Conservation (phyloP, 2,888 invertebrate genomes). For the Glaucopsyche alexis region DNA sequence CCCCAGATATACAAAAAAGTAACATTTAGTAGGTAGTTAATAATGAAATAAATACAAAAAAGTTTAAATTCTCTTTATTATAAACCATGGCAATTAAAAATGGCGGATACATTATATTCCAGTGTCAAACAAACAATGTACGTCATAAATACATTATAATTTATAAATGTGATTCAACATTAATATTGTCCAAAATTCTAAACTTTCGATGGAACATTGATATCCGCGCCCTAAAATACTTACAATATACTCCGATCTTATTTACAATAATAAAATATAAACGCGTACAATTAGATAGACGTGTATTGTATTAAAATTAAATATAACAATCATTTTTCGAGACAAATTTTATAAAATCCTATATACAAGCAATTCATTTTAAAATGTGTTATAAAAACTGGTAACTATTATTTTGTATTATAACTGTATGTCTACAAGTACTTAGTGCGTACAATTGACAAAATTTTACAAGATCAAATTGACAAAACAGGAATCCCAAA, state of each 20-base stretch:
- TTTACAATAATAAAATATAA: constrained; percentile 15
- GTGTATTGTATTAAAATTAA: background rate
- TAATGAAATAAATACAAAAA: constrained; percentile 23
- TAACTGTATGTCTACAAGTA: background rate
- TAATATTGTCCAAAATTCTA: background rate
- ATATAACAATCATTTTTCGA: constrained; percentile 10
- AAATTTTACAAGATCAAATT: background rate
- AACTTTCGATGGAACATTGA: background rate
- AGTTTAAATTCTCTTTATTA: constrained; percentile 55
- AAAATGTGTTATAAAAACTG: constrained; percentile 2
- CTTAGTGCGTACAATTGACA: background rate
- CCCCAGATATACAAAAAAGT: too few species aligned
- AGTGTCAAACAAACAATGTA: constrained; percentile 43
- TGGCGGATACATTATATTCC: constrained; percentile 46
- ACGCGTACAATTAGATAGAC: constrained; percentile 3
- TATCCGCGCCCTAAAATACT: constrained; percentile 25
- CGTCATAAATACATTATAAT: constrained; percentile 17
- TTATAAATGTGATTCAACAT: background rate
- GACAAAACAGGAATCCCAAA: background rate
- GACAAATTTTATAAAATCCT: background rate
- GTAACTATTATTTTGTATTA: constrained; percentile 27
- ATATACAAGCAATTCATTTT: constrained; percentile 11
- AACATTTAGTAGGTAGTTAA: too few species aligned
- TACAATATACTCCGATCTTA: constrained; percentile 23
- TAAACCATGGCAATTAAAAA: constrained; percentile 66